Evolutionary conservation across 1,140 invertebrate genomes (phyloP), one percentile per base, ranked within the genome.

Genomic region (Venustaconcha ellipsiformis): DNA sequence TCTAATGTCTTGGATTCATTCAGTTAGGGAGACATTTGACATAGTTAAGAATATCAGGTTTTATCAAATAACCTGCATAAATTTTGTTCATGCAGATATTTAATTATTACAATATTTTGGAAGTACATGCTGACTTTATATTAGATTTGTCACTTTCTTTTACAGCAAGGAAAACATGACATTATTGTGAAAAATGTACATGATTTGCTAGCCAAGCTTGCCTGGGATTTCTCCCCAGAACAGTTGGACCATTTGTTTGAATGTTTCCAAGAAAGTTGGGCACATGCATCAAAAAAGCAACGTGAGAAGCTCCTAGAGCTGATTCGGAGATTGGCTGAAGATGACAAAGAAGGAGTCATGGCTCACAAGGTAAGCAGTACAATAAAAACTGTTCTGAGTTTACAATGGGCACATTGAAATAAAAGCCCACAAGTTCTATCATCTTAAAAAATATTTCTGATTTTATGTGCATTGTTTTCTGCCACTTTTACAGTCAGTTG

Each of bases 291-390:
- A 88, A 97, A 97, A 90, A 96, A 98, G 88, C 97, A 99, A 91
- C 92, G 97, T 80, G 97, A 99, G 91, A 96, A 98, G 88, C 91
- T 99, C 67, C 91, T 99, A 72, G 97, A 99, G 91, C 92, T 99
- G 74, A 99, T 99, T 82, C 92, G 97, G 74, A 92, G 97, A 84
- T 90, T 99, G 72, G 97, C 97, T 20, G 97, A 99, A 91, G 97
- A 98, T 91, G 97, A 99, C 90, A 99, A 99, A 89, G 97, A 99
- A 90, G 97, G 97, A 74, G 96, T 99, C 18, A 99, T 99, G 97
- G 97, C 97, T 66, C 95, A 98, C 88, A 99, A 99, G 92, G 95
- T 95, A 81, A 76, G 68, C 17, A 20, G 11, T 68, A 80, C 13
- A 37, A 13, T 18, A 67, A 55, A 67, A 55, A 20, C n/a, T 63